A percentile compares a stretch with the other conserved stretches of the same genome.
Conservation (phyloP, 2,888 invertebrate species). For the Habroteleia sp. region DNA sequence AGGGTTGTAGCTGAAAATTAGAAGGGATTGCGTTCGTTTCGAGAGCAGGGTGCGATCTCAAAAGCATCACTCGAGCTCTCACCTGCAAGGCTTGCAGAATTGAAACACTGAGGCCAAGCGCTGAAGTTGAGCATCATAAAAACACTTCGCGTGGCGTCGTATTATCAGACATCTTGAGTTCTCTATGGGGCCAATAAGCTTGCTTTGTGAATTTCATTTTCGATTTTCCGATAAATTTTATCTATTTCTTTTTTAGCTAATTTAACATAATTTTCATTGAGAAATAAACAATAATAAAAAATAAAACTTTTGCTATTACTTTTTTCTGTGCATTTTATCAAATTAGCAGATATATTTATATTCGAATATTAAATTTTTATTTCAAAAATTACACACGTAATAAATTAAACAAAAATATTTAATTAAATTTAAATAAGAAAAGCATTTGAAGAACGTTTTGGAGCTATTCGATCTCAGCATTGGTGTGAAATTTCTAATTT, state of each 20-base stretch:
- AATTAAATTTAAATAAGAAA: no score
- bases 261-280: no score
- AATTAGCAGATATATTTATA: no score
- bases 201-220: slow-evolving; percentile 19
- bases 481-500: no score
- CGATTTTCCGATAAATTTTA: slow-evolving; percentile 4
- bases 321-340: no score
- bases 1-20: slow-evolving; percentile 73
- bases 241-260: not conserved
- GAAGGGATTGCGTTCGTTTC: slow-evolving; percentile 58
- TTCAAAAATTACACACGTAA: no score
- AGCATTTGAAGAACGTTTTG: no score
- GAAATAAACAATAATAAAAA: no score
- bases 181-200: slow-evolving; percentile 47
- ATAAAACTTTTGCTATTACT: no score
- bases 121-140: slow-evolving; percentile 50
- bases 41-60: slow-evolving; percentile 64
- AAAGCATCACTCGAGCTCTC: slow-evolving; percentile 61
- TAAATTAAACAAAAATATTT: no score
- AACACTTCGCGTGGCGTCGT: slow-evolving; percentile 35
- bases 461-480: no score
- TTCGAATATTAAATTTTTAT: no score
- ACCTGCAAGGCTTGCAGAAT: slow-evolving; percentile 56
- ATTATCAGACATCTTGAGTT: slow-evolving; percentile 43
- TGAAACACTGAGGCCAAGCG: slow-evolving; percentile 46